Percentiles rank a stretch among this genome's conserved stretches.
phyloP scores from a whole-genome alignment of 2,113 vertebrate species.

The Smithornis capensis region DNA sequence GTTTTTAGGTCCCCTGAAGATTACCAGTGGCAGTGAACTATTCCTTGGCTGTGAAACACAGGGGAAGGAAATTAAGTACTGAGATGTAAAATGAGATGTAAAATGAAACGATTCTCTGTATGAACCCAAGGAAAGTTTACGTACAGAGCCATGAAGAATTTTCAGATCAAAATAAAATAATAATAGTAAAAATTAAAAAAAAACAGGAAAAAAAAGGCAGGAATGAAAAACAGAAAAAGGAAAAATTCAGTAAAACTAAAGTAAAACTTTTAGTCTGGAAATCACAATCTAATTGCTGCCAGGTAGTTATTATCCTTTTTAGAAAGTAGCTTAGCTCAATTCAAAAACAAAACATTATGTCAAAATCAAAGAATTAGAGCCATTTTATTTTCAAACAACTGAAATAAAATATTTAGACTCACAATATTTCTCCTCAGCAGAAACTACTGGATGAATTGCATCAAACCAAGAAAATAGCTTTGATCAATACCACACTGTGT shows the following conservation, averaged over 20 bases:
- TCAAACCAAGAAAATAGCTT: slow-evolving; percentile 44
- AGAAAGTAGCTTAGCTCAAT: not conserved
- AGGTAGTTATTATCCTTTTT: not conserved
- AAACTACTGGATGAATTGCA: slow-evolving; percentile 11
- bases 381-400: not conserved
- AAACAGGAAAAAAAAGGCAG: no score
- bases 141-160: not conserved
- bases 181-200: not conserved
- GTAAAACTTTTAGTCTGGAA: not conserved
- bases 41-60: not conserved
- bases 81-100: not conserved
- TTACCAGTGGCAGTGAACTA: not conserved
- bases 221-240: not conserved
- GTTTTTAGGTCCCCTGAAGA: not conserved
- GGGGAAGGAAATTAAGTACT: not conserved
- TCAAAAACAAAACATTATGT: slow-evolving; percentile 47
- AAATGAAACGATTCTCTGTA: not conserved
- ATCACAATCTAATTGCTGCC: not conserved
- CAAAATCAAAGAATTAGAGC: slow-evolving; percentile 10
- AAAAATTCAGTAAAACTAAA: not conserved
- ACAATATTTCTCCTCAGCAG: not conserved
- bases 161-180: not conserved
- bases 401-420: slow-evolving; percentile 49
- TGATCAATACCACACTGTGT: slow-evolving; percentile 17
- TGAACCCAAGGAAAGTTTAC: not conserved